Percentiles rank a stretch among this genome's conserved stretches.
Conservation (phyloP, 2,888 invertebrate species). For the Drosophila cracens region DNA sequence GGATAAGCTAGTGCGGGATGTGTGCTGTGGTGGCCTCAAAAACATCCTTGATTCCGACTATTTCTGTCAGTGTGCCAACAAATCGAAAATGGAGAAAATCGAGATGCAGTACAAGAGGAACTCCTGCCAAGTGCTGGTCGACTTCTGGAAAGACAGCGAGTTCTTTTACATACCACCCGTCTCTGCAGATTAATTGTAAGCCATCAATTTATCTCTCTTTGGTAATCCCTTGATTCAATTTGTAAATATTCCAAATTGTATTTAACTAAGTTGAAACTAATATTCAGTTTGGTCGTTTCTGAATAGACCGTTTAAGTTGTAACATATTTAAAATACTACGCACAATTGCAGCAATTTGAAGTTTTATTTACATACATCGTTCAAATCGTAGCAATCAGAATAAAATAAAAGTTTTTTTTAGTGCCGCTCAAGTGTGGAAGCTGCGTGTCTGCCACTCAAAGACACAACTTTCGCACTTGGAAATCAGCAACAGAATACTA, state of each 20-base stretch:
- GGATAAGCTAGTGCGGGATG: constrained; percentile 38
- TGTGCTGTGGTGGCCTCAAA: constrained; percentile 37
- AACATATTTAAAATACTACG: not conserved
- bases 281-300: not conserved
- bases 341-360: not conserved
- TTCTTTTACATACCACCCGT: constrained; percentile 54
- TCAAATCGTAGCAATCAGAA: not conserved
- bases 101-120: constrained; percentile 19
- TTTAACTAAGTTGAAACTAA: not conserved
- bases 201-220: not conserved
- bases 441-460: constrained; percentile 11
- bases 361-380: not conserved
- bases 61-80: constrained; percentile 39
- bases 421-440: constrained; percentile 7
- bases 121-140: constrained; percentile 42
- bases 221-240: not conserved
- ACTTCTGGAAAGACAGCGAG: constrained; percentile 63
- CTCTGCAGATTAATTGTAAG: not conserved
- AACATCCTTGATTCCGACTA: constrained; percentile 30
- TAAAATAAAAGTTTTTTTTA: not conserved
- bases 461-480: constrained; percentile 3
- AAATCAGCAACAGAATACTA: not conserved
- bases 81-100: constrained; percentile 13
- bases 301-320: not conserved
- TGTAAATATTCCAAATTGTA: not conserved